These are phyloP conservation scores for Chionodraco myersi DNA, from an alignment of 2,113 vertebrate species.

Conservation along the genomic window DNA sequence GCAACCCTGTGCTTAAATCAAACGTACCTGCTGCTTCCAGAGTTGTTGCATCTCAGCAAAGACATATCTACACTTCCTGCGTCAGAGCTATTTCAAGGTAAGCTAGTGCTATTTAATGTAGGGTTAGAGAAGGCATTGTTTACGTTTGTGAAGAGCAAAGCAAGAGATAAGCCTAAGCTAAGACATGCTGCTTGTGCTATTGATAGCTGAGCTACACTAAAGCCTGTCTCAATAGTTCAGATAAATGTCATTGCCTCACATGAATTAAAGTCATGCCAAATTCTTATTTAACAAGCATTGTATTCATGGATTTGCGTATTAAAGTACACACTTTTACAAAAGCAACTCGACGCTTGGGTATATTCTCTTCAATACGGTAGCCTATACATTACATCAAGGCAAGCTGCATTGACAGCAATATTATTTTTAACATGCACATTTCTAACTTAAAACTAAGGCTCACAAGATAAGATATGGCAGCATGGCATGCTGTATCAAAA, in stretches of 20 bases:
- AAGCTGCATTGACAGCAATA: background rate
- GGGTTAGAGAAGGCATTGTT: background rate
- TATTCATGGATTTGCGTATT: background rate
- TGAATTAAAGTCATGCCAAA: background rate
- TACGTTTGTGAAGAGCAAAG: background rate
- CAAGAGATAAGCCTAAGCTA: conserved; percentile 34
- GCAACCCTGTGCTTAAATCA: conserved; percentile 44
- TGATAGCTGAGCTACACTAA: conserved; percentile 2
- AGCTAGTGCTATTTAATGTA: background rate
- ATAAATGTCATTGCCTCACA: background rate
- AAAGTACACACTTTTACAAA: background rate
- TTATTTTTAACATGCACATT: background rate
- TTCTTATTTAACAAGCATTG: background rate
- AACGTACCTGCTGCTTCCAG: background rate
- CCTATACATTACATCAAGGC: background rate
- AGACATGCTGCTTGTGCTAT: background rate
- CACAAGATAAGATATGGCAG: too few species aligned
- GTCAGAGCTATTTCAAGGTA: conserved; percentile 61
- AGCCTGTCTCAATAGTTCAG: background rate
- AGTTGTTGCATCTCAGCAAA: background rate
- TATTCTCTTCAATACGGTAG: background rate
- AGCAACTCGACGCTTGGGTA: background rate
- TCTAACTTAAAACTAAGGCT: background rate
- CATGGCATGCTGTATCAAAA: background rate
- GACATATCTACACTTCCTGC: background rate